Conservation (phyloP, 2,888 invertebrate genomes). For the Lasioglossum zephyrum region DNA sequence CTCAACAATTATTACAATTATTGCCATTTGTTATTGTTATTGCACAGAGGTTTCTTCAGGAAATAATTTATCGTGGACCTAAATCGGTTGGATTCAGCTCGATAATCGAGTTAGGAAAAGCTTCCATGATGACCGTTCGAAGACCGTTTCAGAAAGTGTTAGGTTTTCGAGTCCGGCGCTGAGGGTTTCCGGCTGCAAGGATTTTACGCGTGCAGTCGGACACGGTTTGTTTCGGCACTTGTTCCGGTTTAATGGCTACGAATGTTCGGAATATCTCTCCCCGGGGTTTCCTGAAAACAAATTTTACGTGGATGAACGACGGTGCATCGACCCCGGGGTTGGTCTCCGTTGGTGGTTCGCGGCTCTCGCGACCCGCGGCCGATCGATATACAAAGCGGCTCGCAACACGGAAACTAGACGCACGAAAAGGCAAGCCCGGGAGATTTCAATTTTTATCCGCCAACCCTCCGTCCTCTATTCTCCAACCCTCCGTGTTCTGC, state of each 20-base stretch:
- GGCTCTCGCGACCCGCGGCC: constrained; percentile 3
- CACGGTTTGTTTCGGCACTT: constrained; percentile 54
- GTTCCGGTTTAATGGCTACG: constrained; percentile 56
- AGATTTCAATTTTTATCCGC: constrained; percentile 66
- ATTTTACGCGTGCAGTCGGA: not conserved
- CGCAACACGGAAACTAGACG: constrained; percentile 51
- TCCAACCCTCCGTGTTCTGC: not conserved
- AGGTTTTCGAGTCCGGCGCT: not conserved
- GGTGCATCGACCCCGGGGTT: constrained; percentile 64
- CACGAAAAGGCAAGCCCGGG: constrained; percentile 56
- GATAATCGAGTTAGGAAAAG: not conserved
- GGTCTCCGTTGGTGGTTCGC: not conserved
- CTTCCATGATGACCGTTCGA: no score
- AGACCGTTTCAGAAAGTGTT: not conserved
- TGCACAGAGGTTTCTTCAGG: no score
- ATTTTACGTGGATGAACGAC: constrained; percentile 65
- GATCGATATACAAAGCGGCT: constrained; percentile 63
- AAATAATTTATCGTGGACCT: no score
- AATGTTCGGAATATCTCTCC: constrained; percentile 64
- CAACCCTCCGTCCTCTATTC: not conserved
- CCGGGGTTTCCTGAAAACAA: constrained; percentile 63
- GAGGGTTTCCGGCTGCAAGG: not conserved
- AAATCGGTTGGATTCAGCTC: not conserved
- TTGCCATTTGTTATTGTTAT: no score
- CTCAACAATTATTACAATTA: no score